Evolutionary conservation across 2,888 invertebrate genomes (phyloP), one percentile per base, ranked within the genome.

Genomic region (Alentia gelatinosa): DNA sequence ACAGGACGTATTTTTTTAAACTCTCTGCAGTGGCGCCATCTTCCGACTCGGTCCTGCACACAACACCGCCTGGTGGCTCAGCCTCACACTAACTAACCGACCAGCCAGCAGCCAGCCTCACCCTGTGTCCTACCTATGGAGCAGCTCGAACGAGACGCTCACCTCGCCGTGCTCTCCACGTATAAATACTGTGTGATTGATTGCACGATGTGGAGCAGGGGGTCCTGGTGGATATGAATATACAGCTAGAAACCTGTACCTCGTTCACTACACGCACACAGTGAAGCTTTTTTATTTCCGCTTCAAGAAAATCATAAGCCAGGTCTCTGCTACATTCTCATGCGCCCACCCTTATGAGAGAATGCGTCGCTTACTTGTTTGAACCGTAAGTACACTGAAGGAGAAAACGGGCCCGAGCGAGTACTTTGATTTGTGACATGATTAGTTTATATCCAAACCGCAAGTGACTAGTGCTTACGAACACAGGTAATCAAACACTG

Each of bases 241-340:
- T n/a, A n/a, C n/a, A n/a, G n/a, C n/a, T 35, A 37, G 35, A 39
- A 79, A 35, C 42, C 47, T 7, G 1, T 33, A 86, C 30, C 30
- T 47, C 19, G 42, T 47, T 86, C 86, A 86, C 50, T 50, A 86
- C 50, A 86, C 47, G 26, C 83, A 86, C 50, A 86, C 86, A 47
- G 42, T 86, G 86, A 86, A 86, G 86, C 86, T 33, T 86, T 79
- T 86, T 86, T 47, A 86, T 86, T 86, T 86, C 86, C 30, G 86
- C 86, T 86, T 47, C 86, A 86, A 86, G 86, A 86, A 86, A 86
- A 86, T 47, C 47, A 86, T 42, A 86, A 79, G 79, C 79, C 35
- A 79, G 35, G 68, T 68, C 68, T 68, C n/a, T 30, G 30, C n/a
- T 68, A 30, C 26, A 68, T 68, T 12, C n/a, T 47, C 30, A 68